Evolutionary conservation across 1,140 invertebrate genomes (phyloP), one percentile per base, ranked within the genome.

Genomic region (Drosophila littoralis): DNA sequence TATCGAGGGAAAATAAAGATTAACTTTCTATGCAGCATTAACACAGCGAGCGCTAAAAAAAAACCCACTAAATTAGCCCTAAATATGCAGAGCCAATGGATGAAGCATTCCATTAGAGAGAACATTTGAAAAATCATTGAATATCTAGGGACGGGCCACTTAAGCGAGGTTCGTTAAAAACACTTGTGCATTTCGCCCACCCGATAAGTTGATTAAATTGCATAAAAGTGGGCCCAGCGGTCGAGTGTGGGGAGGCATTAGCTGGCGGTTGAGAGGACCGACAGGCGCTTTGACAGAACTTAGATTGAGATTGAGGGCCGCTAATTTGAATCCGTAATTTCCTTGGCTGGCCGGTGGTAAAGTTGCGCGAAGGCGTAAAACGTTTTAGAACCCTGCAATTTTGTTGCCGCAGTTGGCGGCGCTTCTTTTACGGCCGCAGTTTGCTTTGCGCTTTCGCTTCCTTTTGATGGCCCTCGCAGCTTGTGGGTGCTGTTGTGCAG

Each of bases 251-350:
- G 42, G 42, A n/a, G 12, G 74, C 74, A 77, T 81, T 79, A 82
- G 67, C 66, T 51, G 77, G 67, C 70, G 22, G 22, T 28, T 28
- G 22, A 28, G 22, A 28, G 22, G 22, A 77, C 54, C 65, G 77
- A 12, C 36, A 55, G 78, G 36, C 33, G 38, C 46, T 45, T 52
- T 59, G 77, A 40, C 70, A 48, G 57, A 75, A 82, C 83, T 86
- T 76, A 82, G 79, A 88, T 86, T 88, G 84, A 88, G 79, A 86
- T 86, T 88, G 83, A 89, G 84, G 83, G 84, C 74, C 77, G 84
- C 84, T 89, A 89, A 89, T 89, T 89, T 89, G 84, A 89, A 89
- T 89, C 80, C 70, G 84, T 89, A 89, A 84, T 89, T 89, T 89
- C 64, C 77, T 84, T 71, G 43, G 48, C 51, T 50, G 58, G 54